Percentiles rank a stretch among this genome's conserved stretches.
phyloP scores from a whole-genome alignment of 2,113 vertebrate species.

The Scatophagus argus region DNA sequence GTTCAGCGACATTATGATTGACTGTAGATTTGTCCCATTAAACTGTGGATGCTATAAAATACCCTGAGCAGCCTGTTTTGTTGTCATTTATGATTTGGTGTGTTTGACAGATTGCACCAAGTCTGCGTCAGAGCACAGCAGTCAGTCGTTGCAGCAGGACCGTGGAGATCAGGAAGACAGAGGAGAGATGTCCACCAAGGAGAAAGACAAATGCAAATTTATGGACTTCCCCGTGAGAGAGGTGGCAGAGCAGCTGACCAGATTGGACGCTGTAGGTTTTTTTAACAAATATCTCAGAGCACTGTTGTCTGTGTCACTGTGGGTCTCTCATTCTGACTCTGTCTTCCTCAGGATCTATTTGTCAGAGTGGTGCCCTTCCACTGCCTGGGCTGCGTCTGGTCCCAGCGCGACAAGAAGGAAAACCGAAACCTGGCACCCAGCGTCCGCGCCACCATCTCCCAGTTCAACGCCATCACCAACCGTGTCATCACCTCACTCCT shows the following conservation, averaged over 20 bases:
- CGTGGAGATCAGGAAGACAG: constrained; percentile 41
- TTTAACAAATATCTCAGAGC: not conserved
- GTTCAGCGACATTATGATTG: too few species aligned
- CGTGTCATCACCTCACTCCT: constrained; percentile 90
- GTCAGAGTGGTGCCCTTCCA: constrained; percentile 85
- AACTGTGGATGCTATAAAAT: not conserved
- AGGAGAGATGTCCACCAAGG: not conserved
- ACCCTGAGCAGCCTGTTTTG: not conserved
- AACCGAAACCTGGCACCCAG: constrained; percentile 82
- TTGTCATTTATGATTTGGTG: constrained; percentile 13
- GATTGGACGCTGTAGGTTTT: constrained; percentile 86
- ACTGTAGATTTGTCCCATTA: not conserved
- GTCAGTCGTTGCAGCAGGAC: constrained; percentile 22
- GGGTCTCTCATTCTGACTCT: not conserved
- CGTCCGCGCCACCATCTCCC: constrained; percentile 90
- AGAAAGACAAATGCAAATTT: constrained; percentile 66
- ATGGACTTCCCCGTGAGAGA: constrained; percentile 83
- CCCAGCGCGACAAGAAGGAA: constrained; percentile 90
- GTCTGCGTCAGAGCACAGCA: constrained; percentile 25
- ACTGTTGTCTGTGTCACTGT: not conserved
- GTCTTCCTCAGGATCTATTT: constrained; percentile 85
- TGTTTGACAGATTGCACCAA: constrained; percentile 62
- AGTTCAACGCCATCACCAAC: constrained; percentile 90
- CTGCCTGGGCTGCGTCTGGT: constrained; percentile 92
- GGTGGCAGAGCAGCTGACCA: constrained; percentile 89